Base-by-base conservation (phyloP, 2,113 vertebrate species). In the Anthoscopus minutus region DNA sequence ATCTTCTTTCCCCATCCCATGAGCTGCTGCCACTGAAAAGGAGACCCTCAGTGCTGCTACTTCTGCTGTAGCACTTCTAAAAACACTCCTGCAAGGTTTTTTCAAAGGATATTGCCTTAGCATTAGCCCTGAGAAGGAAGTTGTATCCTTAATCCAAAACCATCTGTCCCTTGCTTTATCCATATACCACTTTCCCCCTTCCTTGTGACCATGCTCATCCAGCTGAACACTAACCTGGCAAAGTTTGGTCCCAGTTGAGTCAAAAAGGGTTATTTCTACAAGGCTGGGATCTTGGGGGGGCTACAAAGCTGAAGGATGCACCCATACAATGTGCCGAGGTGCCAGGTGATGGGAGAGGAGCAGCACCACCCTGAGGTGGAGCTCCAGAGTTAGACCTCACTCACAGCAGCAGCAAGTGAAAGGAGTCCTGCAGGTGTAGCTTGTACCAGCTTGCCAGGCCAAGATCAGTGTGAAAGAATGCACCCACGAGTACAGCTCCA, bases 361-460 rank as follows among this genome's bases (percentile, higher is more conserved):
- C 38, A 78, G 33, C 51, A 60, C 31, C 53, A 66, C 42, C 27
- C 27, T 40, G 64, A 83, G 87, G 71, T 31, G 54, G 71, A 62
- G 80, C 54, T 83, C 54, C 62, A 47, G 72, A 62, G 45, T 24
- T 20, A 54, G 81, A 31, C 45, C 73, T 30, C 9, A 5, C 62
- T 94, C 85, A 54, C 62, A 65, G 20, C 74, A 92, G 58, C 30
- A 81, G 79, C 58, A 92, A 83, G 53, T 30, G 71, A 79, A 85
- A 88, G 67, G 76, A 83, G 30, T 86, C 64, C 64, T 93, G 82
- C 62, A 88, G 60, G 64, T 74, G 79, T 38, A 73, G 82, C 94
- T 81, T 93, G 95, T 94, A 83, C 54, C 82, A 94, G 79, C 92
- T 92, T 96, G 95, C 92, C 94, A 95, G 86, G 76, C 64, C 37